A percentile compares a stretch with the other conserved stretches of the same genome.
These are phyloP conservation scores for Epinephelus awoara DNA, from an alignment of 2,797 vertebrate genomes.

Conservation along the genomic window DNA sequence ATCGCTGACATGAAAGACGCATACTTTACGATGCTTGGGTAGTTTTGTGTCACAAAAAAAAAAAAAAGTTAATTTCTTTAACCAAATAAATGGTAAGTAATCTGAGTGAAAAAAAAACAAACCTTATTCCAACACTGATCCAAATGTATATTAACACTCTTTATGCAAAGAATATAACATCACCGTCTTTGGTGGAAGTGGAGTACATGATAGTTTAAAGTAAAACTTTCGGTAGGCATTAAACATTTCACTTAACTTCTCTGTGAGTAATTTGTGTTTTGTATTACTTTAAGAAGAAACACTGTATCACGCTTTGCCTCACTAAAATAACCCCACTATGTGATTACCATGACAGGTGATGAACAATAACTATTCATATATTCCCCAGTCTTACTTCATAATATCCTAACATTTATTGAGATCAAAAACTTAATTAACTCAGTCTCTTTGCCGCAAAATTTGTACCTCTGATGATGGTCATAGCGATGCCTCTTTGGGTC, in stretches of 20 bases:
- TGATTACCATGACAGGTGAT: background rate
- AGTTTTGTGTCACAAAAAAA: background rate
- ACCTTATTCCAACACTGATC: background rate
- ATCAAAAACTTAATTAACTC: background rate
- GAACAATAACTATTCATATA: background rate
- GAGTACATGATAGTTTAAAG: background rate
- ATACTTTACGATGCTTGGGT: background rate
- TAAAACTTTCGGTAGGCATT: background rate
- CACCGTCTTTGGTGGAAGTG: background rate
- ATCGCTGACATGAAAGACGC: background rate
- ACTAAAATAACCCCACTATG: background rate
- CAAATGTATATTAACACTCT: background rate
- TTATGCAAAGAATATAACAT: background rate
- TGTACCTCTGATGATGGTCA: constrained; percentile 96
- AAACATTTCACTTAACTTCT: background rate
- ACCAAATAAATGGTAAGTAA: background rate
- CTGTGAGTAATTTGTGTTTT: background rate
- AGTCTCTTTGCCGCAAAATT: background rate
- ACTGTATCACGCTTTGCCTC: background rate
- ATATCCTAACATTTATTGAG: background rate
- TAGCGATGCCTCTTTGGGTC: constrained; percentile 91
- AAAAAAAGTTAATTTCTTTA: background rate
- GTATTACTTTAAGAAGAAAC: background rate
- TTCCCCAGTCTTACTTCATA: background rate
- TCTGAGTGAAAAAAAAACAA: background rate